phyloP scores from a whole-genome alignment of 2,888 invertebrate species.

The Orchesella flavescens region DNA sequence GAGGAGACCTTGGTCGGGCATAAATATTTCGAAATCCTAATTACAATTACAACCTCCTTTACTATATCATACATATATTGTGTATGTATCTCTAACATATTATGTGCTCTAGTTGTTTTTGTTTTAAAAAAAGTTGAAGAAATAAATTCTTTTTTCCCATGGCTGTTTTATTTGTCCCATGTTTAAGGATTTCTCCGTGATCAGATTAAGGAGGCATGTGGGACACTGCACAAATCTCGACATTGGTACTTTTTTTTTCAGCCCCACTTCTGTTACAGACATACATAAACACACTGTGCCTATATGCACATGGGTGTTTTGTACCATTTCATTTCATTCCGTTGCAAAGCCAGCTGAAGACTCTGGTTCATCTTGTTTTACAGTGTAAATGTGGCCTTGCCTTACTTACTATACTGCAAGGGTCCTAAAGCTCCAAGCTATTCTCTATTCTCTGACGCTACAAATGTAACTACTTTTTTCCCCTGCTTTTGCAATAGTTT shows the following conservation, averaged over 20 bases:
- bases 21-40: constrained; percentile 18
- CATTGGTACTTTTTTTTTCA: neutral
- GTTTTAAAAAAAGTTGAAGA: neutral
- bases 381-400: neutral
- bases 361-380: too few species aligned
- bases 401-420: too few species aligned
- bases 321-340: too few species aligned
- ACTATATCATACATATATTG: too few species aligned
- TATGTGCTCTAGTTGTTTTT: neutral
- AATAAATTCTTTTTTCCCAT: constrained; percentile 10
- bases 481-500: constrained; percentile 17
- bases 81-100: neutral
- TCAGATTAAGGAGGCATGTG: constrained; percentile 18
- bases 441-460: neutral
- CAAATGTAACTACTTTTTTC: neutral
- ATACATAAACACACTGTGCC: too few species aligned
- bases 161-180: constrained; percentile 17
- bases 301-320: neutral
- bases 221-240: constrained; percentile 24
- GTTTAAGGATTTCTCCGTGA: constrained; percentile 7
- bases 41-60: neutral
- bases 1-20: constrained; percentile 1
- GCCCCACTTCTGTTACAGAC: too few species aligned
- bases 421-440: neutral
- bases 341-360: too few species aligned